Percentiles rank a stretch among this genome's conserved stretches.
These are phyloP conservation scores for Apostichopus californicus DNA, from an alignment of 35 echinoderm and acorn worm species.

Conservation along the genomic window DNA sequence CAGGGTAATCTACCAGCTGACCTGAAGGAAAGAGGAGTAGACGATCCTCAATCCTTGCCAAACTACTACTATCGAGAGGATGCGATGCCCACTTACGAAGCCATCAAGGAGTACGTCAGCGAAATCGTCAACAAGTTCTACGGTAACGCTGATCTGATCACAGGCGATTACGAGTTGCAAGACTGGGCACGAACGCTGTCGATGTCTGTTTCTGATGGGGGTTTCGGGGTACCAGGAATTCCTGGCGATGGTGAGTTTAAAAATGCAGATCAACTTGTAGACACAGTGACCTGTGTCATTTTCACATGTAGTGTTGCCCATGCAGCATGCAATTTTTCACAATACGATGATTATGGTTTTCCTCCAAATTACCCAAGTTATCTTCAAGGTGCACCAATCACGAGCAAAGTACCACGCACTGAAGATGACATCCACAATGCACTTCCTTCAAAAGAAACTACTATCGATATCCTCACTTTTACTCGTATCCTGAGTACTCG, in stretches of 20 bases:
- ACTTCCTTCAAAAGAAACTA: slow-evolving; percentile 57
- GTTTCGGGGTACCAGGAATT: slow-evolving; percentile 21
- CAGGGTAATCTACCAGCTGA: slow-evolving; percentile 71
- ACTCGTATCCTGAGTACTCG: too few relatives aligned
- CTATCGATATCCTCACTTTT: slow-evolving; percentile 7
- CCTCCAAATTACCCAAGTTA: slow-evolving; percentile 78
- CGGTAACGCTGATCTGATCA: slow-evolving; percentile 23
- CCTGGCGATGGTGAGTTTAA: slow-evolving; percentile 54
- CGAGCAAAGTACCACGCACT: not conserved
- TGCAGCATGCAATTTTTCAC: slow-evolving; percentile 64
- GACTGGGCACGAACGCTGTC: slow-evolving; percentile 52
- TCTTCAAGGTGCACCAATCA: slow-evolving; percentile 47
- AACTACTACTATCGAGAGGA: slow-evolving; percentile 85
- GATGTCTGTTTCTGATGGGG: slow-evolving; percentile 4
- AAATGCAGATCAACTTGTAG: slow-evolving; percentile 57
- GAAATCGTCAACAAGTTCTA: slow-evolving; percentile 61
- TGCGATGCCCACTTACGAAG: slow-evolving; percentile 53
- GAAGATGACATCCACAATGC: slow-evolving; percentile 69
- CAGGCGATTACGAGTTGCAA: slow-evolving; percentile 78
- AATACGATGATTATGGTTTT: slow-evolving; percentile 84
- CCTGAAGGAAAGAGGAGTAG: slow-evolving; percentile 63
- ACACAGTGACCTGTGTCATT: slow-evolving; percentile 64
- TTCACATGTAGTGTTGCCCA: slow-evolving; percentile 72
- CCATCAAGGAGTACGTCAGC: slow-evolving; percentile 69
- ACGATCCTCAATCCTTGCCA: slow-evolving; percentile 63